Evolutionary conservation across 2,113 vertebrate genomes (phyloP), one percentile per base, ranked within the genome.

Genomic region (Phrynosoma platyrhinos): DNA sequence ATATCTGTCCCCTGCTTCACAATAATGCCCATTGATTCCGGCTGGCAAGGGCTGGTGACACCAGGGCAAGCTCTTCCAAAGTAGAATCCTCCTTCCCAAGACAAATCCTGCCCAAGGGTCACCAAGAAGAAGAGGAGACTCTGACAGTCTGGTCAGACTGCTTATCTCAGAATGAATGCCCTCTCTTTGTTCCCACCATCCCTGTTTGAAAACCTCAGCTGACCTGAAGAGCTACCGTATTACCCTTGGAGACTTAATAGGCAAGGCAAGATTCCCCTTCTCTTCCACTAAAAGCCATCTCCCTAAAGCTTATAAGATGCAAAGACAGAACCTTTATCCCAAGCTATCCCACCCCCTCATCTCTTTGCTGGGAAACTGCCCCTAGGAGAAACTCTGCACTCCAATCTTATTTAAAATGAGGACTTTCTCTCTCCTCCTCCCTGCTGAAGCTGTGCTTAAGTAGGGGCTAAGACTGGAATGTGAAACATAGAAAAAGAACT

Each of bases 331-430:
- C 84, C 21, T 78, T 42, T 69, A 79, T 69, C 79, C 85, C 42
- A 4, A 13, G 64, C 90, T 82, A 91, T 1, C 7, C 23, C 25
- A 47, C 47, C 83, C 27, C 30, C 78, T 89, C 79, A 80, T 90
- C 86, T 84, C 68, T 85, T 72, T 25, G 36, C 77, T 82, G 62
- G 36, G 72, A 64, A 90, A 75, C 53, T 91, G 91, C 55, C 83
- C 36, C 82, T 81, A 13, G 10, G 5, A 66, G 30, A 75, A 89
- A 92, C 79, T 0, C 1, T 27, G 32, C 25, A 16, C 18, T 32
- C 74, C 36, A 72, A 20, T 82, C 40, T 69, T 80, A 64, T 36
- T 30, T 68, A 55, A 68, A 47, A 53, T 13, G 16, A 25, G 10
- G 10, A 78, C 47, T 62, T 18, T 62, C 58, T 30, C 77, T 53